Conservation (phyloP, 2,888 invertebrate species). For the Cheilosia scutellata region DNA sequence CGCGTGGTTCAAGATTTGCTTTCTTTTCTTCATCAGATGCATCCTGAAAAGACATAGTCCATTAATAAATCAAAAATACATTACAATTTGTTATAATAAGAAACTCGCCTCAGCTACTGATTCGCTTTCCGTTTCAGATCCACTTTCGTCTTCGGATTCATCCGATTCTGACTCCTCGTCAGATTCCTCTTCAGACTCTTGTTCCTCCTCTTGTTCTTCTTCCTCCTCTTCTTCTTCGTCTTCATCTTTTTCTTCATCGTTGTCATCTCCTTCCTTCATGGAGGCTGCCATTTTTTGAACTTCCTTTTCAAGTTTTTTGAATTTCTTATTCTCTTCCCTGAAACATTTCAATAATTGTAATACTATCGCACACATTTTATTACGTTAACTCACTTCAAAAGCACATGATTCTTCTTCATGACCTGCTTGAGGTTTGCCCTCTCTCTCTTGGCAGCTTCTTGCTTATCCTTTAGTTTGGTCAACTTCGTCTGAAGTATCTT, state of each 20-base stretch:
- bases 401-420: slow-evolving; percentile 91
- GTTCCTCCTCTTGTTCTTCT: slow-evolving; percentile 83
- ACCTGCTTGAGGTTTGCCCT: slow-evolving; percentile 91
- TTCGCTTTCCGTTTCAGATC: slow-evolving; percentile 85
- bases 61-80: background rate
- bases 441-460: slow-evolving; percentile 90
- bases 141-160: slow-evolving; percentile 85
- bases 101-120: slow-evolving; percentile 79
- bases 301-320: slow-evolving; percentile 92
- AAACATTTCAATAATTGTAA: slow-evolving; percentile 23
- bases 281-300: slow-evolving; percentile 96
- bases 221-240: slow-evolving; percentile 85
- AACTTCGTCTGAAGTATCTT: slow-evolving; percentile 84
- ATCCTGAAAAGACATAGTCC: slow-evolving; percentile 84
- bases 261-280: slow-evolving; percentile 92
- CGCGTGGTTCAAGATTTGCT: slow-evolving; percentile 87
- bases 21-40: slow-evolving; percentile 88
- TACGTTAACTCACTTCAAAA: slow-evolving; percentile 86
- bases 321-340: slow-evolving; percentile 92
- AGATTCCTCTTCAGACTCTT: slow-evolving; percentile 81
- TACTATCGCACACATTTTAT: background rate
- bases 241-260: slow-evolving; percentile 88
- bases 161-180: slow-evolving; percentile 84
- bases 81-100: background rate
- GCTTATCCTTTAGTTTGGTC: slow-evolving; percentile 87